Conservation (phyloP, 2,888 invertebrate species). For the Acholoe squamosa region DNA sequence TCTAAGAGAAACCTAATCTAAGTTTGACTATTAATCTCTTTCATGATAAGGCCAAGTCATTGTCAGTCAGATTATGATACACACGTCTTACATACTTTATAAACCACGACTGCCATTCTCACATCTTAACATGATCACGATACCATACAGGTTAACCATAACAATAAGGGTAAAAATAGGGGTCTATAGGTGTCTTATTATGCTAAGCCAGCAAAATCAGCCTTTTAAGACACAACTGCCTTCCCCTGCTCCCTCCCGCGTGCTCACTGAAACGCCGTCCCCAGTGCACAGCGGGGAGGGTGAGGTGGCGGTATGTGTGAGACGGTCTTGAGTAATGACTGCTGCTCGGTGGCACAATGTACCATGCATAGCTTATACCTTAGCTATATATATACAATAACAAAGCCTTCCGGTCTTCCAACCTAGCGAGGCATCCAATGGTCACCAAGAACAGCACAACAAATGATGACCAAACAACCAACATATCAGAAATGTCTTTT, state of each 20-base stretch:
- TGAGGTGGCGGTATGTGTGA: background rate
- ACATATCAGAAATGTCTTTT: background rate
- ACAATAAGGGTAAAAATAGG: constrained; percentile 25
- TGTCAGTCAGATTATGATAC: background rate
- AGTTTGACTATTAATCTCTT: too few species aligned
- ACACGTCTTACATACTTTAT: background rate
- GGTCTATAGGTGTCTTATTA: background rate
- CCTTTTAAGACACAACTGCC: background rate
- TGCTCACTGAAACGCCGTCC: background rate
- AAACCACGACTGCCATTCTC: background rate
- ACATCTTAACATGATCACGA: background rate
- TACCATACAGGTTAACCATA: too few species aligned
- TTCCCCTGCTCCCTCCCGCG: background rate
- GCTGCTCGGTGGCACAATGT: background rate
- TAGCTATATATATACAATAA: constrained; percentile 36
- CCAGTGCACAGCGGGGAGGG: background rate
- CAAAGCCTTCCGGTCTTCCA: constrained; percentile 15
- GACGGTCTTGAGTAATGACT: background rate
- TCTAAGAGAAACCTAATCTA: too few species aligned
- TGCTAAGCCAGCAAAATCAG: background rate
- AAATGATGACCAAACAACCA: constrained; percentile 15
- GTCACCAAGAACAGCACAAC: constrained; percentile 44
- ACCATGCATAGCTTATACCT: constrained; percentile 3
- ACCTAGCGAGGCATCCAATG: background rate
- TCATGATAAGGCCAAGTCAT: background rate